These are phyloP conservation scores for Apocrypta bakeri DNA, from an alignment of 1,140 invertebrate genomes.

Conservation along the genomic window DNA sequence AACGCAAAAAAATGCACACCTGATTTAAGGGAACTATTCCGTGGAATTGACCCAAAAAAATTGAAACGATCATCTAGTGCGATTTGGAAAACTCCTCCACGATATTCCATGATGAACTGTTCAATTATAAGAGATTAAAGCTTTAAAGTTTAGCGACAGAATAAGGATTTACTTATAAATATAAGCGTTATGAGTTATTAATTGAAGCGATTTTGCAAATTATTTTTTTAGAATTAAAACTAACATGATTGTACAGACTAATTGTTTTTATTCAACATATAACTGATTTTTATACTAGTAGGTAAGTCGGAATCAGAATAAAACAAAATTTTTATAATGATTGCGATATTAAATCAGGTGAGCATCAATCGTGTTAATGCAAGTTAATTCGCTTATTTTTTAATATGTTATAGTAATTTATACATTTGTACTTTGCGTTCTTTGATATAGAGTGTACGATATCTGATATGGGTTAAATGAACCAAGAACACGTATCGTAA, in stretches of 20 bases:
- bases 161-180: neutral
- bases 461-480: slow-evolving; percentile 5
- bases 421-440: neutral
- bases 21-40: slow-evolving; percentile 80
- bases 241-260: slow-evolving; percentile 28
- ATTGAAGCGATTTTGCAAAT: neutral
- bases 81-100: slow-evolving; percentile 81
- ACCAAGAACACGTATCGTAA: slow-evolving; percentile 12
- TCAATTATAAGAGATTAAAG: slow-evolving; percentile 45
- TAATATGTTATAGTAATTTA: slow-evolving; percentile 8
- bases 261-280: slow-evolving; percentile 33
- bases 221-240: slow-evolving; percentile 20
- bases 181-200: slow-evolving; percentile 18
- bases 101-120: slow-evolving; percentile 72
- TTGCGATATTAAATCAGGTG: neutral
- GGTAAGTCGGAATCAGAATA: slow-evolving; percentile 1
- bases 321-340: neutral
- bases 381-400: neutral
- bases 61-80: slow-evolving; percentile 83
- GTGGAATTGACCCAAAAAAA: slow-evolving; percentile 77
- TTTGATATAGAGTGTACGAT: slow-evolving; percentile 1
- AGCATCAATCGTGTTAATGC: neutral
- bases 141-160: neutral
- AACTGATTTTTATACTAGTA: slow-evolving; percentile 26
- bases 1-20: slow-evolving; percentile 78